Evolutionary conservation across 2,113 vertebrate genomes (phyloP), one percentile per base, ranked within the genome.

Genomic region (Eublepharis macularius): DNA sequence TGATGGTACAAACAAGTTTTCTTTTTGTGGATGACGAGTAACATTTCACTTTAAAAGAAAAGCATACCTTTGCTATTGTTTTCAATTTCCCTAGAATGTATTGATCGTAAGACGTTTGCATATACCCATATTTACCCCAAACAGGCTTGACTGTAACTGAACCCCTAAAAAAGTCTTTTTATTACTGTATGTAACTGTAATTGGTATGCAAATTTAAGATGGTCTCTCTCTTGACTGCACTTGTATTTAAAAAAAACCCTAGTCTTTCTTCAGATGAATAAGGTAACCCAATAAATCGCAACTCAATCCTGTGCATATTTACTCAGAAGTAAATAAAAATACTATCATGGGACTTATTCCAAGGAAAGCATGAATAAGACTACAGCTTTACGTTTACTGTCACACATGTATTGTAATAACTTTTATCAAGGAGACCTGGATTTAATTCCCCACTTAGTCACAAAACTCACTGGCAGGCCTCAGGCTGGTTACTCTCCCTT

Each of bases 391-490:
- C 14, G 21, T 24, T n/a, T 21, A 57, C 51, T 26, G 24, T 45
- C 72, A 74, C 2, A 32, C 3, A 14, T 14, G 17, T n/a, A 32
- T 13, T 8, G 32, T 43, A 63, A 73, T 19, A 21, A 34, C n/a
- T 75, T 78, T 11, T 60, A 39, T 16, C 47, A 9, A 19, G 47
- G 47, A 34, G 6, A 51, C 17, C 21, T 66, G 19, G 19, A 3
- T 51, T 45, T 43, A 45, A 32, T 51, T 81, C 65, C 21, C 39
- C n/a, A 14, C 13, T 80, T 29, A 66, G 41, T 10, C 10, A 51
- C 26, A 12, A 11, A 26, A 5, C 8, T n/a, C 80, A 26, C 65
- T 49, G 1, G 0, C 1, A 1, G 0, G 3, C 0, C 16, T 54
- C 51, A 54, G 51, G 51, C 51, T 13, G 51, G 51, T 54, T 10